Base-by-base conservation (phyloP, 2,113 vertebrate genomes). In the Lagenorhynchus albirostris region DNA sequence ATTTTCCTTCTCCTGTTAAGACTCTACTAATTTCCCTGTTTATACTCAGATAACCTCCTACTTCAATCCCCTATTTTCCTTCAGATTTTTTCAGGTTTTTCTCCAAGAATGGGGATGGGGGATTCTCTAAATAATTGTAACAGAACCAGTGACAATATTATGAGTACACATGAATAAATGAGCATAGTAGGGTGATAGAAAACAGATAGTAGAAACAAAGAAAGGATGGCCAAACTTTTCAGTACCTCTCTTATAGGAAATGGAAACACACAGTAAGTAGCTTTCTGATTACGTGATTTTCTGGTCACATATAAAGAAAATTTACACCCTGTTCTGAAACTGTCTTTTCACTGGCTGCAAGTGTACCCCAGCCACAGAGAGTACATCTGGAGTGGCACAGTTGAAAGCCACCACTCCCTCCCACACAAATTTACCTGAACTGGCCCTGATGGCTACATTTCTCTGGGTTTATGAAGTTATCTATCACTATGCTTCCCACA, bases 1-100 rank as follows among this genome's bases (percentile, higher is more conserved):
- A 58, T 25, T 88, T 94, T 92, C 17, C 31, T 96, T 96, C 58
- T 55, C 31, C 91, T 53, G 23, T 81, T 67, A 96, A 96, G 23
- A 74, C 29, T 23, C 36, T 79, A n/a, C n/a, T 74, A 15, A 92
- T 79, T 90, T 87, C 55, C 36, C 87, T 84, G 1, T 68, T 83
- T 93, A 17, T 55, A 84, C 41, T 77, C 41, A 89, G 41, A 77
- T 63, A 65, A 92, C 41, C 93, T 73, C 87, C 74, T 60, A 62
- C n/a, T 93, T 79, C 15, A 60, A 8, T 83, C 13, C 17, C 33
- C n/a, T 70, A 20, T 20, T 82, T 97, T 67, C 60, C 68, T 1
- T 92, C 38, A 74, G 29, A 31, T 47, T 70, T 85, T 91, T 55
- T 58, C 55, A 38, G 25, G 20, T 13, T 93, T 94, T 84, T 85